Evolutionary conservation across 2,888 invertebrate species (phyloP), one percentile per base, ranked within the genome.

Genomic region (Ophion slaviceki): DNA sequence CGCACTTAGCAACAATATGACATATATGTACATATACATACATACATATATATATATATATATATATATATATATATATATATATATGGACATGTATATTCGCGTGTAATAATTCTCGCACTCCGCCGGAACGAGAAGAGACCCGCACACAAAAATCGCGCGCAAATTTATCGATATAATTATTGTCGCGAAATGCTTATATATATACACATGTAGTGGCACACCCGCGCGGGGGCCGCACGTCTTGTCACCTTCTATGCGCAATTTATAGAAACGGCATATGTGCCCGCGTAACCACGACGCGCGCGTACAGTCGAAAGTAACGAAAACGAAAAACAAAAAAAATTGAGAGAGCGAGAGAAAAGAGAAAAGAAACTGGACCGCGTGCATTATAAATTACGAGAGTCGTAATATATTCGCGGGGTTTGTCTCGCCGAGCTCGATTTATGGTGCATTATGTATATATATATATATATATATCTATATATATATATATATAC

Each of bases 371-470:
- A 11, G 61, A 75, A 82, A 79, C 82, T 79, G 59, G 67, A 82
- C 71, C 32, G 59, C 20, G 61, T 57, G 75, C 57, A 20, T 81
- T 77, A 77, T 80, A 77, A 86, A 86, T 86, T 80, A 82, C 67
- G 11, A 24, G 77, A 4, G 64, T 75, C 64, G 61, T 75, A 75
- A 75, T 84, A 80, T 86, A 53, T 57, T 72, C 66, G 24, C 53
- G 24, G 62, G 45, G 84, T 86, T 76, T 74, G 45, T 74, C 75
- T 77, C 75, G 78, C 77, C 80, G 77, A 64, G 82, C 82, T 83
- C 86, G 82, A 87, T 87, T 87, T 87, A 87, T 86, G 84, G 84
- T 81, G 74, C 78, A 81, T 84, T 87, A 86, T 82, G 36, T 68
- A 47, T 57, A 68, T 20, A 20, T 28, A 28, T 28, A 28, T 28